Evolutionary conservation across 2,113 vertebrate genomes (phyloP), one percentile per base, ranked within the genome.

Genomic region (Ptychochromis oligacanthus): DNA sequence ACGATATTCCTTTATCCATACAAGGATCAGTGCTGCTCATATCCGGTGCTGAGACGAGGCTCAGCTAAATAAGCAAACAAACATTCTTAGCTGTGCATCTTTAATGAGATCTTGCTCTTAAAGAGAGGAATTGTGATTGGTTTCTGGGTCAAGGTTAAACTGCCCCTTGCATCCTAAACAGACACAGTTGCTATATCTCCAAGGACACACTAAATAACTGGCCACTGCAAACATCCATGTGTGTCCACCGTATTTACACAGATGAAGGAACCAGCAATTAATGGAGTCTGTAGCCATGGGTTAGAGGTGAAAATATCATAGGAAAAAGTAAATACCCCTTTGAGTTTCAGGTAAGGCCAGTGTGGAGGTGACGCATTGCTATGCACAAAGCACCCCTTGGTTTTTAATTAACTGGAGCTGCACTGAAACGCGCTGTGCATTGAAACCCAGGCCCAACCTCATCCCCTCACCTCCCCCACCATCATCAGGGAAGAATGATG

Each of bases 331-430:
- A 90, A 88, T 49, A 75, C 24, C 6, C 61, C 14, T 13, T 4
- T 55, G 61, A 81, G 75, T 84, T 65, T 46, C 4, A 14, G 34
- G 17, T 36, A 62, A 76, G 87, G 81, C 88, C 65, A 2, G 75
- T 1, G 58, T 28, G 1, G 83, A 85, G 85, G 64, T 70, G 89
- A 88, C 52, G 22, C 86, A 90, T 90, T 74, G 81, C 82, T 82
- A 87, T 87, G 85, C 91, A 86, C 49, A 72, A 24, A 34, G 75
- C 4, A 3, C 65, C 88, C 59, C 61, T 59, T 79, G 86, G 36
- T 84, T 93, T 93, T 93, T 93, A 93, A 94, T 94, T 90, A 93
- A 91, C 84, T 87, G 62, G 79, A 86, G 79, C 91, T 86, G 90
- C 88, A 91, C 52, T 87, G 81, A 80, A 89, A 92, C 70, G 54